Evolutionary conservation across 2,888 invertebrate species (phyloP), one percentile per base, ranked within the genome.

Genomic region (Prionchulus punctatus): DNA sequence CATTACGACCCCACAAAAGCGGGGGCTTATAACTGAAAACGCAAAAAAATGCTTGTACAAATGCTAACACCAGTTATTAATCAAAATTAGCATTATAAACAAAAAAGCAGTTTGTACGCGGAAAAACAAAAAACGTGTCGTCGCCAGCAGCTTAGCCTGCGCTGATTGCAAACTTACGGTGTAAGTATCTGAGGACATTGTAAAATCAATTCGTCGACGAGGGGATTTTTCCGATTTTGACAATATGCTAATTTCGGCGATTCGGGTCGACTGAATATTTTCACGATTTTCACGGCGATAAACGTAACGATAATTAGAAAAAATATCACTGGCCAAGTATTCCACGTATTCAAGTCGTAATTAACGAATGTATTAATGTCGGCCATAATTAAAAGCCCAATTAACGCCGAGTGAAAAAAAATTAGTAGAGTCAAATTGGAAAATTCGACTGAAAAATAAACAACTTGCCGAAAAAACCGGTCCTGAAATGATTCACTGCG

Each of bases 1-100:
- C 91, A 73, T 88, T 90, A 73, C 87, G 88, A 57, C 92, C 92
- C 91, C 91, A 92, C 63, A 91, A 73, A 62, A 86, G 78, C 53
- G 90, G 86, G 53, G 90, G 90, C 64, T 83, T 78, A 73, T 90
- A 90, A 57, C 89, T 90, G 76, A 47, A 80, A 79, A 60, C 61
- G 53, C 65, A 60, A 61, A 56, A 58, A 43, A 57, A n/a, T n/a
- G n/a, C n/a, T n/a, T n/a, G n/a, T n/a, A n/a, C n/a, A n/a, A n/a
- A n/a, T n/a, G n/a, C n/a, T n/a, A n/a, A n/a, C n/a, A n/a, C n/a
- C 18, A 36, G 36, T 7, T 12, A 36, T 36, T 36, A 36, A 36
- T 36, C 18, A 36, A 18, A 36, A 36, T 36, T 36, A 36, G 7
- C 18, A 36, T 18, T 36, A 36, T 7, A 7, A 12, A 18, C 7